Base-by-base conservation (phyloP, 2,797 vertebrate genomes). In the Tapera naevia region DNA sequence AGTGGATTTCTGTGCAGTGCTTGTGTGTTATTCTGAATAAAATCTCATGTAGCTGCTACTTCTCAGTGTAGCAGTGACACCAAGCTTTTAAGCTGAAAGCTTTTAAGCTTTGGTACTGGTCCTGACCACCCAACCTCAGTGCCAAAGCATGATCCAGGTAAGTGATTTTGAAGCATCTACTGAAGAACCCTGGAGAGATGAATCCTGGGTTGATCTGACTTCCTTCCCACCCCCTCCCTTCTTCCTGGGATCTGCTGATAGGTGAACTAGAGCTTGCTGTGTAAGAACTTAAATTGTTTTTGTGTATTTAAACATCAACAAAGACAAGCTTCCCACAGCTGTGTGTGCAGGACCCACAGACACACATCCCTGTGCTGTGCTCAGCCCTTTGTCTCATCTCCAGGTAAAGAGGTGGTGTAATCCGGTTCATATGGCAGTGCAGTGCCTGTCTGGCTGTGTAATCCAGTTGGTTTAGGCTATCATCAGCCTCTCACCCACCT, bases 141-240 rank as follows among this genome's bases (percentile, higher is more conserved):
- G 35, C 50, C 23, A 28, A 39, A 54, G 58, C 10, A 6, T 28
- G 17, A 66, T 16, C 33, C 2, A 7, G 30, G 60, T 39, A 48
- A 60, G 24, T 22, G 37, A 35, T 67, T 75, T 70, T 0, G 0
- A 62, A 69, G 25, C 27, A 28, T 51, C 21, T 69, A 1, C 37
- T 58, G n/a, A 39, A 37, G 88, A 82, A 65, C 27, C 17, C 50
- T 65, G 71, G 37, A 43, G 46, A 54, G 17, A 10, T 61, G 33
- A 62, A 18, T 70, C 46, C 64, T 60, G 75, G 11, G 9, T 53
- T 88, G 70, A 5, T 48, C 37, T 81, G 80, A 53, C 32, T 65
- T 61, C 45, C 65, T 86, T 74, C 50, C 24, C 10, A 23, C 39
- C 35, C 13, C 4, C 4, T 24, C 80, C 27, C 30, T 22, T 35